Evolutionary conservation across 2,888 invertebrate species (phyloP), one percentile per base, ranked within the genome.

Genomic region (Dryococelus australis): DNA sequence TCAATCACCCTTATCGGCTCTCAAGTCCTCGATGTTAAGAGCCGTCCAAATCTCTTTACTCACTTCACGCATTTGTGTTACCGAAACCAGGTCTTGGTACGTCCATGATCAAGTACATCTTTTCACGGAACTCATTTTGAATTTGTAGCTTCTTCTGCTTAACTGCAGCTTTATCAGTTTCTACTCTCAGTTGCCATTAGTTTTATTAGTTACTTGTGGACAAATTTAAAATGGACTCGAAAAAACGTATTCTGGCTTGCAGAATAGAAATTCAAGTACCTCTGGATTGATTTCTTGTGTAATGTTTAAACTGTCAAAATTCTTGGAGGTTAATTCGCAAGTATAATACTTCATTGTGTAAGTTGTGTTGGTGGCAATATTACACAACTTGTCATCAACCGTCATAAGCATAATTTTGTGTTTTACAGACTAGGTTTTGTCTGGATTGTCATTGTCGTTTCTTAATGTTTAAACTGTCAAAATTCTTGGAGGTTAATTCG

Each of bases 51-150:
- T n/a, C n/a, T n/a, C n/a, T n/a, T n/a, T n/a, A n/a, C n/a, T n/a
- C n/a, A n/a, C n/a, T n/a, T n/a, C n/a, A n/a, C n/a, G n/a, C 79
- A 79, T 79, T 79, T 9, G 79, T 79, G 27, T 79, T 79, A 27
- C 79, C 79, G 79, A 10, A 79, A 79, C 79, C 27, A 8, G 79
- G 79, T 79, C 16, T 79, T 10, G 79, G 79, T 79, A 79, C 79
- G 16, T 79, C 79, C 16, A 79, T 16, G 6, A 8, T 79, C n/a
- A 79, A 9, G 27, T 16, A 8, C 24, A 79, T 79, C 16, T 47
- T 47, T 47, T 9, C 6, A 47, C 47, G 47, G 12, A 47, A 47
- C 47, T 47, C 9, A 6, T 47, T 12, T 47, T 47, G 47, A 9
- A 47, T 47, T 47, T 47, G 9, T 12, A 47, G 12, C 47, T 47